Base-by-base conservation (phyloP, 1,140 invertebrate species). In the Sminthurides bifidus region DNA sequence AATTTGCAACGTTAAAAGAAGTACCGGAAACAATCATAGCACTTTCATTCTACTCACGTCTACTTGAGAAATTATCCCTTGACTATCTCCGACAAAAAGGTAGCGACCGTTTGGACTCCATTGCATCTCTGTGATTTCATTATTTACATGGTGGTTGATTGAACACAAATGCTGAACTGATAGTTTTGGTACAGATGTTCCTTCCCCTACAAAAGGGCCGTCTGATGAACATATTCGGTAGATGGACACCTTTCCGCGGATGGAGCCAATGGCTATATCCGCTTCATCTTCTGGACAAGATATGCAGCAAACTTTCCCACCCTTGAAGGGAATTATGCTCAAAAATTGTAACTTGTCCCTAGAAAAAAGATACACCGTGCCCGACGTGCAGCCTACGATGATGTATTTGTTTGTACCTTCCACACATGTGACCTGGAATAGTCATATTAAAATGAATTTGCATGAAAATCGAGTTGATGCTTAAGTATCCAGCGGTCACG, bases 101-200 rank as follows among this genome's bases (percentile, higher is more conserved):
- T 48, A 61, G 52, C 52, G 54, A 31, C 60, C 63, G 58, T 61
- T 65, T 10, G 59, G 52, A 44, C 63, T 65, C 63, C 63, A 65
- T 29, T 43, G 49, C 40, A 61, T 49, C 45, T 61, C 59, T 8
- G 60, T 61, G 27, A 65, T 58, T 53, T 65, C 63, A 45, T 56
- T 59, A 3, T 43, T 40, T 1, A 23, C 26, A 44, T 65, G 63
- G 35, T 59, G 60, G 21, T 49, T 24, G 15, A 65, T 30, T 5
- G 51, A 30, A 17, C 50, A 56, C 2, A 65, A n/a, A 29, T 54
- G 41, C 31, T 52, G 51, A 23, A 35, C 46, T 27, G 48, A 12
- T 29, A 23, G 26, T 23, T 8, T 8, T 14, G 41, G 23, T 52
- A 40, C 21, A 19, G 4, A 26, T 54, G n/a, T 41, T 48, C 14